phyloP scores from a whole-genome alignment of 1,140 invertebrate genomes.

The Papilio xuthus region DNA sequence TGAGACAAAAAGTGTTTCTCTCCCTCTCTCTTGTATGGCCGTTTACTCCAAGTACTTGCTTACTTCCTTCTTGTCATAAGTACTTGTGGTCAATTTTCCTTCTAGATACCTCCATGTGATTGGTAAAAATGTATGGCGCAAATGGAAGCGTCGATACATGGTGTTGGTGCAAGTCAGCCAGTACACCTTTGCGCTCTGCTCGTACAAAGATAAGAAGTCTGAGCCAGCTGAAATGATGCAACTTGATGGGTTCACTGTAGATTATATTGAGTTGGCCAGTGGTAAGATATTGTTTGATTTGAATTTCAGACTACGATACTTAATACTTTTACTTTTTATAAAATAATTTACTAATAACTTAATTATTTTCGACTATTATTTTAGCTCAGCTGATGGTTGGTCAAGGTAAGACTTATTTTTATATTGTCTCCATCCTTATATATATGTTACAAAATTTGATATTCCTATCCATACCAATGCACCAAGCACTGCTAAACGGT shows the following conservation, averaged over 20 bases:
- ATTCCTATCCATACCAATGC: neutral
- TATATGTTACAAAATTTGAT: neutral
- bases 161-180: slow-evolving; percentile 99
- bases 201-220: slow-evolving; percentile 99
- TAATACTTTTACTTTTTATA: no score
- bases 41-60: neutral
- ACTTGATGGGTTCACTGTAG: slow-evolving; percentile 99
- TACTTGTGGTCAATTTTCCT: neutral
- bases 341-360: neutral
- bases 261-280: slow-evolving; percentile 97
- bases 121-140: slow-evolving; percentile 99
- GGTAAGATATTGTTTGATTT: slow-evolving; percentile 80
- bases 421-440: neutral
- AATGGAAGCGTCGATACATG: slow-evolving; percentile 99
- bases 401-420: slow-evolving; percentile 83
- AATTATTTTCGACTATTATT: slow-evolving; percentile 69
- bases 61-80: neutral
- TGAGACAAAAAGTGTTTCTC: neutral
- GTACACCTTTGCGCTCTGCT: slow-evolving; percentile 99
- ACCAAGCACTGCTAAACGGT: no score
- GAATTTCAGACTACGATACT: neutral
- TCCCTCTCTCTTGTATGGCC: neutral
- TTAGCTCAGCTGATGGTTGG: slow-evolving; percentile 94
- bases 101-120: slow-evolving; percentile 95
- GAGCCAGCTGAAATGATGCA: slow-evolving; percentile 99